phyloP scores from a whole-genome alignment of 2,797 vertebrate genomes.

The Galagoides demidoff region DNA sequence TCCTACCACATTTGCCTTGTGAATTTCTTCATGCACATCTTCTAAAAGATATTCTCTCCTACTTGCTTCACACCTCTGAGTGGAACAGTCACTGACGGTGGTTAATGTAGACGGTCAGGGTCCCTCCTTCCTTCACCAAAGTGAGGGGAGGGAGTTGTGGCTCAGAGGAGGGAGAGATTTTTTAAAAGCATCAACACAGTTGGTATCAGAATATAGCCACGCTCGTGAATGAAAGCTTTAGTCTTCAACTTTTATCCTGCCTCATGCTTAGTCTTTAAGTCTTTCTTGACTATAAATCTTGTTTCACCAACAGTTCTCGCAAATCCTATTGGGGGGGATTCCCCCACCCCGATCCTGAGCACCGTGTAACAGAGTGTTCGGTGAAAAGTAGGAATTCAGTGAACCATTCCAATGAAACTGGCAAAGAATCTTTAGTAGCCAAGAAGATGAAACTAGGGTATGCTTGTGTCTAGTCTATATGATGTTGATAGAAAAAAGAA shows the following conservation, averaged over 20 bases:
- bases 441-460: neutral
- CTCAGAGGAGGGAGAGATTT: neutral
- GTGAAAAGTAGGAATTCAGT: neutral
- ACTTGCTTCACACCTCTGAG: neutral
- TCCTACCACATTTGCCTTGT: neutral
- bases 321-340: neutral
- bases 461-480: neutral
- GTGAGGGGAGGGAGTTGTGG: neutral
- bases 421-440: neutral
- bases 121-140: neutral
- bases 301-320: neutral
- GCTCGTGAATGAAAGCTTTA: neutral
- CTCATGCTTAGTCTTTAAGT: neutral
- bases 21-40: neutral
- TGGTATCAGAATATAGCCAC: neutral
- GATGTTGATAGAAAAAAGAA: neutral
- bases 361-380: neutral
- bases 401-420: neutral
- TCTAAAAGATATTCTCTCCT: neutral
- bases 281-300: slow-evolving; percentile 14
- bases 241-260: neutral
- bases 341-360: neutral
- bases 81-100: neutral
- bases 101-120: neutral
- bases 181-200: neutral